phyloP scores from a whole-genome alignment of 2,888 invertebrate species.

The Galerucella pusilla region DNA sequence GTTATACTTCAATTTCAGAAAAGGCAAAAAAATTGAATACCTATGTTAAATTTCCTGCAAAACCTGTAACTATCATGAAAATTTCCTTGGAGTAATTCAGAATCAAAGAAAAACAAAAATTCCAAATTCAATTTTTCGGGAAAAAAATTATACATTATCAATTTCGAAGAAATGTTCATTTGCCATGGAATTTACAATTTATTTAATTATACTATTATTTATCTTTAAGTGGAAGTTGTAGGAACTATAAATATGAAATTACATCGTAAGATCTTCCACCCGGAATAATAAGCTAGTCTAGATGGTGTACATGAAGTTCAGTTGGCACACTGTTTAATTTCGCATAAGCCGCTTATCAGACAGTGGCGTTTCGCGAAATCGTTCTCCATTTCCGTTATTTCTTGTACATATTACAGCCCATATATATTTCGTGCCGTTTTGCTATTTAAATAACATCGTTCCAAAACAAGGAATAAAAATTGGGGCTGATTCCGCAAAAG shows the following conservation, averaged over 20 bases:
- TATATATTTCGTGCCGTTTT: no score
- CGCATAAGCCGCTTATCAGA: not conserved
- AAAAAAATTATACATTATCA: not conserved
- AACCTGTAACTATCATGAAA: no score
- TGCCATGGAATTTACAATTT: not conserved
- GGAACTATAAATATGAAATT: not conserved
- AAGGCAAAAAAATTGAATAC: no score
- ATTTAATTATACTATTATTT: constrained; percentile 1
- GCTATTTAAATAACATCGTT: no score
- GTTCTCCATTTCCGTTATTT: not conserved
- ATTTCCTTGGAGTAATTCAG: no score
- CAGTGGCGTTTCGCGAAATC: not conserved
- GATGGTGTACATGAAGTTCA: constrained; percentile 3
- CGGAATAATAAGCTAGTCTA: not conserved
- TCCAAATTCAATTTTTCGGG: no score
- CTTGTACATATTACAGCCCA: not conserved
- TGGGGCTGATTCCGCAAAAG: no score
- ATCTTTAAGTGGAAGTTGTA: not conserved
- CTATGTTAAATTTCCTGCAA: no score
- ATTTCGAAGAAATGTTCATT: not conserved
- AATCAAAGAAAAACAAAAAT: no score
- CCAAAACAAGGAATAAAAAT: no score
- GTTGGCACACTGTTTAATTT: not conserved
- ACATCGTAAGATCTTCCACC: not conserved
- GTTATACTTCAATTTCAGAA: no score